phyloP scores from a whole-genome alignment of 2,888 invertebrate genomes.

The Chelonus formosanus region DNA sequence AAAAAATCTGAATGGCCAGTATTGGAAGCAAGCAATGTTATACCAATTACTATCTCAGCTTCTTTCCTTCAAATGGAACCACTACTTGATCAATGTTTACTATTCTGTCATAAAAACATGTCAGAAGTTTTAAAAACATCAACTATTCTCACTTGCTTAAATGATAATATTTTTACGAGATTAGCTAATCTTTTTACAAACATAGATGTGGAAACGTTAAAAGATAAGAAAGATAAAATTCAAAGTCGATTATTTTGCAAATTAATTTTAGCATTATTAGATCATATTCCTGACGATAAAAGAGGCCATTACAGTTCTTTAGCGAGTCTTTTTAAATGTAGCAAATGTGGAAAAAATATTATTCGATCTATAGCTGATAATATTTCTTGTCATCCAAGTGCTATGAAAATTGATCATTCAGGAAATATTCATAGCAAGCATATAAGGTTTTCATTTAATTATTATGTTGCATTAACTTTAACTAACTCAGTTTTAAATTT shows the following conservation, averaged over 20 bases:
- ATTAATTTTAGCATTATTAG: conserved; percentile 79
- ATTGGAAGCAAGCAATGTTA: conserved; percentile 83
- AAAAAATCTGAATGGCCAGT: conserved; percentile 75
- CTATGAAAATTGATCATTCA: conserved; percentile 77
- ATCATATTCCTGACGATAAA: conserved; percentile 78
- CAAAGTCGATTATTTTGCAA: conserved; percentile 86
- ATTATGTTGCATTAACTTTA: neutral
- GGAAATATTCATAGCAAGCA: conserved; percentile 80
- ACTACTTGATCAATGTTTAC: conserved; percentile 83
- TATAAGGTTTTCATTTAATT: conserved; percentile 67
- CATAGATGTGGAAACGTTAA: conserved; percentile 82
- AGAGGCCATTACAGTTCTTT: conserved; percentile 84
- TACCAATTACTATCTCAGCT: conserved; percentile 92
- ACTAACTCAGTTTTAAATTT: neutral
- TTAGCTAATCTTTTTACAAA: conserved; percentile 89
- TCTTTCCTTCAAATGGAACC: conserved; percentile 96
- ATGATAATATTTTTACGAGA: conserved; percentile 73
- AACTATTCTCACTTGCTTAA: conserved; percentile 87
- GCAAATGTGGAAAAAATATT: conserved; percentile 78
- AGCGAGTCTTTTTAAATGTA: conserved; percentile 80
- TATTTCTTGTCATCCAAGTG: conserved; percentile 77
- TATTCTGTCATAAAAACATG: conserved; percentile 86
- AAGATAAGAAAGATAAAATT: conserved; percentile 89
- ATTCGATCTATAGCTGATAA: conserved; percentile 75
- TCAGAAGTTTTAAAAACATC: conserved; percentile 86